Base-by-base conservation (phyloP, 2,888 invertebrate genomes). In the Phyto melanocephala region DNA sequence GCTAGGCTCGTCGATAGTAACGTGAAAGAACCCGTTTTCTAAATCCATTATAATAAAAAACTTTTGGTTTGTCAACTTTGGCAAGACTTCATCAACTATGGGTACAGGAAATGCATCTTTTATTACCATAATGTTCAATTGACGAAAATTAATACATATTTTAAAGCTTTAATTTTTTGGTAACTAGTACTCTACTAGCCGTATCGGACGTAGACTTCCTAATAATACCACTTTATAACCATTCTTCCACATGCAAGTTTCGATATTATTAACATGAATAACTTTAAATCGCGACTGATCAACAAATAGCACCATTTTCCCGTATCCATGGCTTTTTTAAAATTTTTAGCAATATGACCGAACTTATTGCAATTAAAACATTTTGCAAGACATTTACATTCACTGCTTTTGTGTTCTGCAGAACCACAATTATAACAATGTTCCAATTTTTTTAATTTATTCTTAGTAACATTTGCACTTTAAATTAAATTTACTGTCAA, bases 181-280 rank as follows among this genome's bases (percentile, higher is more conserved):
- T 84, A 20, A 87, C 35, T 11, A 87, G 68, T 22, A 87, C 84
- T 3, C 86, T 85, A 58, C 86, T 86, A 0, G 85, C 84, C 15
- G 80, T 85, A 7, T 84, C 62, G 0, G 87, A 87, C 52, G 1
- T 47, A 24, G 68, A 83, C 33, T 50, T 58, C n/a, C 78, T 17
- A 8, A 85, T 74, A 11, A 83, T 81, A 15, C 84, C 76, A 22
- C 84, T 24, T 40, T 70, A n/a, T 6, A 80, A 40, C 80, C 70
- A 80, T 47, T 80, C 76, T 20, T 35, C 54, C 8, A 81, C 42
- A 11, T 71, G 75, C 10, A 37, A 37, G 11, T 52, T 42, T 42
- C 79, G 24, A 45, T 42, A n/a, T n/a, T n/a, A n/a, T n/a, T n/a
- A n/a, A n/a, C n/a, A n/a, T n/a, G n/a, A n/a, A n/a, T n/a, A n/a